Conservation (phyloP, 2,797 vertebrate species). For the Alauda arvensis region DNA sequence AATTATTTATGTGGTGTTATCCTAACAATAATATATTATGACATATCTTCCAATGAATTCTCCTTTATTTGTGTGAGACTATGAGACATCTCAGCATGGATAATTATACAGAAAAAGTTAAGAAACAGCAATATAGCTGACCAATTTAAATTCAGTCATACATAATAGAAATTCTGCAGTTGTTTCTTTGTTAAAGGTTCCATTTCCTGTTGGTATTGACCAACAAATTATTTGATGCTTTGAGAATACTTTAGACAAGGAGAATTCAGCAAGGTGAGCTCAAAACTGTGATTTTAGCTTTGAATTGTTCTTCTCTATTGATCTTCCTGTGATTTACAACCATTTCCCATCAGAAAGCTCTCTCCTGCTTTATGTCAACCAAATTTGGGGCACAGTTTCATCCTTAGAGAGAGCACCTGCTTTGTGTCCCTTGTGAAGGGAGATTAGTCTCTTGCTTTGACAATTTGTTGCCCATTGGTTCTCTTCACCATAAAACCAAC, state of each 20-base stretch:
- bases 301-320: background rate
- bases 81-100: background rate
- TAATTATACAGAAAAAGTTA: background rate
- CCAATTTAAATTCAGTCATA: background rate
- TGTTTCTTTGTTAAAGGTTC: background rate
- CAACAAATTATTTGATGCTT: background rate
- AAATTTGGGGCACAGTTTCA: slow-evolving; percentile 3
- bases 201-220: background rate
- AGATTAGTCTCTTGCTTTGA: slow-evolving; percentile 14
- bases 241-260: background rate
- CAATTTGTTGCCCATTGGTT: background rate
- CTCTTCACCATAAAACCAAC: background rate
- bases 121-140: background rate
- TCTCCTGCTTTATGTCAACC: slow-evolving; percentile 29
- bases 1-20: slow-evolving; percentile 3
- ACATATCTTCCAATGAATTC: background rate
- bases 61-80: background rate
- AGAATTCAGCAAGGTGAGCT: background rate
- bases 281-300: background rate
- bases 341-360: background rate
- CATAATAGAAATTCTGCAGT: background rate
- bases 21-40: background rate
- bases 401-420: background rate
- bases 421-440: slow-evolving; percentile 33
- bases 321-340: slow-evolving; percentile 31